Evolutionary conservation across 1,140 invertebrate species (phyloP).

Genomic region (Ceratoteleas bidentatus): DNA sequence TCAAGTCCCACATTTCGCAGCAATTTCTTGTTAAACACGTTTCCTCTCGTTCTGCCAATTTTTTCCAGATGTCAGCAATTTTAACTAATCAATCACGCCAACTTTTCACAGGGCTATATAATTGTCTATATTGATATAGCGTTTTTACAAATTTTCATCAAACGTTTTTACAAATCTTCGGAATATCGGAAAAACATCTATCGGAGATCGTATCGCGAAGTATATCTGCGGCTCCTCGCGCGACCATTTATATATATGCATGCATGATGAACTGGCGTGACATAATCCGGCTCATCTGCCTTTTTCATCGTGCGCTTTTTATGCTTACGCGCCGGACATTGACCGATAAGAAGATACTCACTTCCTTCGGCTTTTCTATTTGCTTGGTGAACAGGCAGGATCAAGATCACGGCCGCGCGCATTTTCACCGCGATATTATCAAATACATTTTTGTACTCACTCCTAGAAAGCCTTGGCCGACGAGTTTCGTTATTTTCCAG

Average conservation of each 20-base stretch:
- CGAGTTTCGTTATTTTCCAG: conserved; percentile 51
- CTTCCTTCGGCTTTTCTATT: conserved; percentile 53
- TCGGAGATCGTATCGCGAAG: too few relatives aligned
- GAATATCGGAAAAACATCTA: too few relatives aligned
- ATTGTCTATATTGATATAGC: too few relatives aligned
- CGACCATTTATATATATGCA: conserved; percentile 40
- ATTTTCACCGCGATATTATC: conserved; percentile 60
- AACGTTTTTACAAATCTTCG: too few relatives aligned
- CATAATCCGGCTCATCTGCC: conserved; percentile 26
- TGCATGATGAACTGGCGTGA: conserved; percentile 35
- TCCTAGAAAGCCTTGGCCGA: conserved; percentile 40
- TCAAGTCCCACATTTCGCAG: neutral
- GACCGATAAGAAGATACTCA: conserved; percentile 40
- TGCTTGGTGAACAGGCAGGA: conserved; percentile 58
- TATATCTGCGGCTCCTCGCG: neutral
- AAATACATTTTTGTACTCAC: conserved; percentile 33
- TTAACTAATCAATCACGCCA: too few relatives aligned
- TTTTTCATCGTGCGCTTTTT: conserved; percentile 41
- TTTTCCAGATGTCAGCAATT: too few relatives aligned
- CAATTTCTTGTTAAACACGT: neutral
- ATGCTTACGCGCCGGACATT: conserved; percentile 21
- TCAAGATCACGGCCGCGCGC: conserved; percentile 63
- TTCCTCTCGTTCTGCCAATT: too few relatives aligned
- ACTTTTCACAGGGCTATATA: too few relatives aligned
- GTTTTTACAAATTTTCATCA: too few relatives aligned